These are phyloP conservation scores for Chondrosia reniformis DNA, from an alignment of 37 sponge, comb jelly and placozoan genomes.

Conservation along the genomic window DNA sequence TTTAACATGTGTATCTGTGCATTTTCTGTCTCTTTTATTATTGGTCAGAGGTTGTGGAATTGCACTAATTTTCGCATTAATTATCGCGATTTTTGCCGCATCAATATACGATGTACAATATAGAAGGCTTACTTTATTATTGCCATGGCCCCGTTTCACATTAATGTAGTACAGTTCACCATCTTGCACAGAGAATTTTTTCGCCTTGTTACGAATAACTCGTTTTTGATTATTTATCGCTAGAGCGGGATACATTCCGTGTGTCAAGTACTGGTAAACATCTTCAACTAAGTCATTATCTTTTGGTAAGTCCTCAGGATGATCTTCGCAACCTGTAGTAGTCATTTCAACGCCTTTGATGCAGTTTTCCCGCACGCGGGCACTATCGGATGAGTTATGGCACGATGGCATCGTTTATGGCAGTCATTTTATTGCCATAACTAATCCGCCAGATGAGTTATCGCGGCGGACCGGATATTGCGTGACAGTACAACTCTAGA, in stretches of 20 bases:
- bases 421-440: not conserved
- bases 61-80: not conserved
- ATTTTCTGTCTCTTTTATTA: too few relatives aligned
- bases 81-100: too few relatives aligned
- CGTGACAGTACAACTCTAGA: too few relatives aligned
- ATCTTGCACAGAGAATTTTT: not conserved
- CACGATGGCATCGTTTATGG: not conserved
- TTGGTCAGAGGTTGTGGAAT: not conserved
- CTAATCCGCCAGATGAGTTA: not conserved
- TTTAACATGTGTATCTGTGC: too few relatives aligned
- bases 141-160: not conserved
- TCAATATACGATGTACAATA: too few relatives aligned
- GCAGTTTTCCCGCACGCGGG: not conserved
- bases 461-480: not conserved
- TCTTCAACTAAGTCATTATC: not conserved
- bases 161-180: not conserved
- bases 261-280: not conserved
- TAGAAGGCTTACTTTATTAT: not conserved
- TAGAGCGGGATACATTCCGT: not conserved
- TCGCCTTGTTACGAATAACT: not conserved
- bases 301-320: not conserved
- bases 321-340: not conserved
- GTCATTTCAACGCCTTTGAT: not conserved
- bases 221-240: not conserved
- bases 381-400: not conserved